Percentiles rank a stretch among this genome's conserved stretches.
Evolutionary conservation across 1,140 invertebrate species (phyloP).

Genomic region (Rhyzopertha dominica): DNA sequence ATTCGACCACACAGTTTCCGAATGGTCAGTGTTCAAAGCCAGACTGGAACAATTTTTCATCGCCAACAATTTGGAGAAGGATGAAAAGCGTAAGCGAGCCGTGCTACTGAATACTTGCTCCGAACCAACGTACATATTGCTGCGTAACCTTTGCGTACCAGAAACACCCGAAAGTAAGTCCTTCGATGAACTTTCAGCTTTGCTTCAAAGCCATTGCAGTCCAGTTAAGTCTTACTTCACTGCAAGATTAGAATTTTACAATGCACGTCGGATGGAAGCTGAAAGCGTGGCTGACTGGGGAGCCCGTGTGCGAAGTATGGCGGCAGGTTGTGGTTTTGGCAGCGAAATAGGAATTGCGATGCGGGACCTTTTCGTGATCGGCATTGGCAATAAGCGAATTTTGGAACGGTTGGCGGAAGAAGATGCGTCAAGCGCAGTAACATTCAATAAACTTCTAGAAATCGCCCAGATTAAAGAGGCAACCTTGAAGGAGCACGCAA

Average conservation of each 20-base stretch:
- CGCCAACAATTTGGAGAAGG: constrained; percentile 3
- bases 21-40: constrained; percentile 2
- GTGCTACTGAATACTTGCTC: constrained; percentile 3
- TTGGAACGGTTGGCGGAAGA: constrained; percentile 15
- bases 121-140: neutral
- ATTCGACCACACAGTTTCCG: neutral
- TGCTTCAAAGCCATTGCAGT: neutral
- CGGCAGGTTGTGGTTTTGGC: constrained; percentile 9
- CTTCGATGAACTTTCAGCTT: constrained; percentile 6
- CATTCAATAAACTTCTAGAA: too few relatives aligned
- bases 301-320: constrained; percentile 12
- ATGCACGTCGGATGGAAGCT: neutral
- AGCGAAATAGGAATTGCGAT: constrained; percentile 6
- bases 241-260: constrained; percentile 15
- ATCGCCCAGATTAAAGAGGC: too few relatives aligned
- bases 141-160: constrained; percentile 4
- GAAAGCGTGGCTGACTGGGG: constrained; percentile 13
- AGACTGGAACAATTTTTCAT: constrained; percentile 9
- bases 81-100: constrained; percentile 2
- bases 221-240: constrained; percentile 16
- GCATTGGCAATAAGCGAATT: constrained; percentile 10
- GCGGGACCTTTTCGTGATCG: constrained; percentile 15
- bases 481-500: too few relatives aligned
- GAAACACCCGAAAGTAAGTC: neutral
- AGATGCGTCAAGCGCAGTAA: constrained; percentile 15